phyloP scores from a whole-genome alignment of 2,113 vertebrate genomes.

The Salvator merianae region DNA sequence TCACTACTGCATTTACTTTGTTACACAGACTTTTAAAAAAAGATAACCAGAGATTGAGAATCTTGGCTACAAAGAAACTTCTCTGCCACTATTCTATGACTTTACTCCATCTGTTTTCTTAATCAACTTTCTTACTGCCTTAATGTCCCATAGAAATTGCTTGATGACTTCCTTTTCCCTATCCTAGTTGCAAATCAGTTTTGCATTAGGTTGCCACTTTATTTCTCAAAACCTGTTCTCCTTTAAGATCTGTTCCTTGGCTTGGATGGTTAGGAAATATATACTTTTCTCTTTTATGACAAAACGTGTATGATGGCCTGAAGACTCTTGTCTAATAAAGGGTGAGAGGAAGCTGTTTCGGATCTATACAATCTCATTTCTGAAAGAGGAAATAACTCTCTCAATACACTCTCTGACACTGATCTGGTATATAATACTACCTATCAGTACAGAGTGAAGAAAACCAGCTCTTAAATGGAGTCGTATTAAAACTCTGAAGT shows the following conservation, averaged over 20 bases:
- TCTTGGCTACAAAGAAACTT: too few relatives aligned
- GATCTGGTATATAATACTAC: neutral
- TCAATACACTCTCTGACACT: constrained; percentile 1
- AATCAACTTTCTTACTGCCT: neutral
- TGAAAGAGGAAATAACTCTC: constrained; percentile 15
- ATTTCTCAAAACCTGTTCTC: neutral
- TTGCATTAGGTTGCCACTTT: constrained; percentile 8
- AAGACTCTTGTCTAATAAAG: constrained; percentile 25
- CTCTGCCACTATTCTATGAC: too few relatives aligned
- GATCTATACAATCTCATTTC: constrained; percentile 7
- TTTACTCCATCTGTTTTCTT: too few relatives aligned
- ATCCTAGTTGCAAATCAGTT: constrained; percentile 1
- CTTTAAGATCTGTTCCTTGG: constrained; percentile 19
- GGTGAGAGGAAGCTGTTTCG: neutral
- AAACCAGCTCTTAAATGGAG: constrained; percentile 31
- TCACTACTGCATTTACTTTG: too few relatives aligned
- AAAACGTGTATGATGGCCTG: constrained; percentile 10
- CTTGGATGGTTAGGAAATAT: constrained; percentile 14
- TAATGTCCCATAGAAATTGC: neutral
- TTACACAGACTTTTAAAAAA: too few relatives aligned
- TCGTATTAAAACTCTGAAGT: constrained; percentile 28
- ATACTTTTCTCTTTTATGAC: constrained; percentile 22
- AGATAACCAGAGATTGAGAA: too few relatives aligned
- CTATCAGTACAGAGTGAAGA: neutral
- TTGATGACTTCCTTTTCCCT: neutral